Conservation (phyloP, 1,140 invertebrate genomes). For the Cryptotermes secundus region DNA sequence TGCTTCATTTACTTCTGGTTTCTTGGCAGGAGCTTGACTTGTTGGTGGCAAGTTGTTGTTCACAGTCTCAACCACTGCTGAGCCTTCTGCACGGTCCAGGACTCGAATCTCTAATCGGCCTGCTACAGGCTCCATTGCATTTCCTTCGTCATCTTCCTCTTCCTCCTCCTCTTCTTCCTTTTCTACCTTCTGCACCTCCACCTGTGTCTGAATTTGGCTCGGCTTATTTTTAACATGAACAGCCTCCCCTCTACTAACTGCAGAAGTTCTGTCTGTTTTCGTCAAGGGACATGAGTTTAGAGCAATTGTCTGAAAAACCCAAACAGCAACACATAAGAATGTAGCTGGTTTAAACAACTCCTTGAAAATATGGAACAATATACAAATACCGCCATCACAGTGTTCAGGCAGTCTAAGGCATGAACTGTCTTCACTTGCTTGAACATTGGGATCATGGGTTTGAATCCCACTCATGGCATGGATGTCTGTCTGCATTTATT, state of each 20-base stretch:
- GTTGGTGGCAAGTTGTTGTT: conserved; percentile 29
- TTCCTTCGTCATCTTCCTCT: conserved; percentile 47
- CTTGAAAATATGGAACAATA: too few species aligned
- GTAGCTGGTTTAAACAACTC: too few species aligned
- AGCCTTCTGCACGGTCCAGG: conserved; percentile 54
- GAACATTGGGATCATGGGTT: too few species aligned
- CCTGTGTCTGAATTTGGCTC: conserved; percentile 35
- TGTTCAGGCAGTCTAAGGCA: too few species aligned
- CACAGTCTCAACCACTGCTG: conserved; percentile 50
- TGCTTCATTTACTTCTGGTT: background rate
- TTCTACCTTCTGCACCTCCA: conserved; percentile 26
- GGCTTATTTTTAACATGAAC: conserved; percentile 36
- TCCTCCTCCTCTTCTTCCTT: conserved; percentile 44
- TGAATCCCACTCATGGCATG: too few species aligned
- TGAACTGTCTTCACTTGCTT: too few species aligned
- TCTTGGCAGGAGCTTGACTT: background rate
- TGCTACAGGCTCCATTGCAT: conserved; percentile 56
- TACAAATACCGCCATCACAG: too few species aligned
- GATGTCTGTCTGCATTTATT: too few species aligned
- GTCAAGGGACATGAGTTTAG: conserved; percentile 33
- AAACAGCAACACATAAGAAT: too few species aligned
- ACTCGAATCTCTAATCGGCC: conserved; percentile 80
- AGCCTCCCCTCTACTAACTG: background rate
- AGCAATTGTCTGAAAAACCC: conserved; percentile 36
- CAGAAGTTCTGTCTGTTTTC: conserved; percentile 31